Evolutionary conservation across 2,888 invertebrate species (phyloP).

Genomic region (Lepidonotus clava): DNA sequence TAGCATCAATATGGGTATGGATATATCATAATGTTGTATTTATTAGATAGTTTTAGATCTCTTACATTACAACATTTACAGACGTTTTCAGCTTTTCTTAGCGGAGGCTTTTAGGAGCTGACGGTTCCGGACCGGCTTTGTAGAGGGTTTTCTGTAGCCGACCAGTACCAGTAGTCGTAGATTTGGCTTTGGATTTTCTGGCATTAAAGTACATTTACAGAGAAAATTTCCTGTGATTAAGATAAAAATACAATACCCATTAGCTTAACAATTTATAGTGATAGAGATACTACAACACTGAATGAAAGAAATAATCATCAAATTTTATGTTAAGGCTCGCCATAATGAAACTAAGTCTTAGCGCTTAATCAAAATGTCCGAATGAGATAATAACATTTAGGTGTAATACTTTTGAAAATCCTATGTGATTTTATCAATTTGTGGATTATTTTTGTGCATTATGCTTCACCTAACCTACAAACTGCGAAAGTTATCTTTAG

Average conservation of each 20-base stretch:
- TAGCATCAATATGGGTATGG: no score
- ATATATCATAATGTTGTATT: no score
- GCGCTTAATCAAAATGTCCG: no score
- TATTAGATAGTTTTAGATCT: no score
- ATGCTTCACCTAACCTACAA: background rate
- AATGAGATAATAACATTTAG: no score
- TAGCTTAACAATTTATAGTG: background rate
- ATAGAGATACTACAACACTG: background rate
- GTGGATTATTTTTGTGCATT: background rate
- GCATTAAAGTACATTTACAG: background rate
- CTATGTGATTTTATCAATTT: no score
- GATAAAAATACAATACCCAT: background rate
- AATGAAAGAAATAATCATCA: background rate
- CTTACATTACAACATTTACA: no score
- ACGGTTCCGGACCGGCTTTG: background rate
- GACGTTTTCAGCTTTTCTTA: no score
- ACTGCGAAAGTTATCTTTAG: background rate
- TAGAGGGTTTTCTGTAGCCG: background rate
- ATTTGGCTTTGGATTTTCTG: slow-evolving; percentile 5
- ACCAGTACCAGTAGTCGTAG: background rate
- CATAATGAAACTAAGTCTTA: background rate
- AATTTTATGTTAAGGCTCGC: background rate
- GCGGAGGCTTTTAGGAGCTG: background rate
- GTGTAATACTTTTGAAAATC: no score
- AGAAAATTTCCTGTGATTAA: background rate